Evolutionary conservation across 2,797 vertebrate species (phyloP).

Genomic region (Nannoperca obscura): DNA sequence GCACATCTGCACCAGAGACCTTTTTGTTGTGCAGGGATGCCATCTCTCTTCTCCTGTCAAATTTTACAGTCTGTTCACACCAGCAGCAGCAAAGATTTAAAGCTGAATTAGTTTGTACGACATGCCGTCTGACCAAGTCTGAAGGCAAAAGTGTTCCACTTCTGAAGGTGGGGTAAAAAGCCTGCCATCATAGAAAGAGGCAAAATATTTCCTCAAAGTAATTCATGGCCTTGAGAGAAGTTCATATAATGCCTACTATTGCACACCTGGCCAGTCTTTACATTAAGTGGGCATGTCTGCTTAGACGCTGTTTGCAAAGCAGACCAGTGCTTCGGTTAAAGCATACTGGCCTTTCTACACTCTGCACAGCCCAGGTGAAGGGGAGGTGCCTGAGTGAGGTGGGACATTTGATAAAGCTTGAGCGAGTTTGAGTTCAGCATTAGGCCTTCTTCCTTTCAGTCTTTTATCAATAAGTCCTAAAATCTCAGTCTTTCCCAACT

Average conservation of each 20-base stretch:
- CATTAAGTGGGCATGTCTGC: neutral
- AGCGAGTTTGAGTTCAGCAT: neutral
- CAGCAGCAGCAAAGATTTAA: constrained; percentile 10
- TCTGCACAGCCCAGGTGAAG: neutral
- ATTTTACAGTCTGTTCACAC: constrained; percentile 30
- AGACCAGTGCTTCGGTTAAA: neutral
- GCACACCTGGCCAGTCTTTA: neutral
- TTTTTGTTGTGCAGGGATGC: constrained; percentile 1
- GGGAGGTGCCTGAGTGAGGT: neutral
- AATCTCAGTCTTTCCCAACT: neutral
- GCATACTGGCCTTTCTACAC: neutral
- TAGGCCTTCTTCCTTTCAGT: neutral
- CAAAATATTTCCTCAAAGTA: neutral
- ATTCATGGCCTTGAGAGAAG: neutral
- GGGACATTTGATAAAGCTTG: constrained; percentile 8
- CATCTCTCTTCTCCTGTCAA: constrained; percentile 37
- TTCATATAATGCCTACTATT: neutral
- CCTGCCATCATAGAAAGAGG: neutral
- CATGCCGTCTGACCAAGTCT: neutral
- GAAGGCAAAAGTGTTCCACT: neutral
- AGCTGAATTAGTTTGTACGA: neutral
- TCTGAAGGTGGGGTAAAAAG: neutral
- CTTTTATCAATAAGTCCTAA: constrained; percentile 5
- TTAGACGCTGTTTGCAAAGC: too few relatives aligned
- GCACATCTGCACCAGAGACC: constrained; percentile 24